phyloP scores from a whole-genome alignment of 2,888 invertebrate genomes.

The Pseudococcus longispinus region DNA sequence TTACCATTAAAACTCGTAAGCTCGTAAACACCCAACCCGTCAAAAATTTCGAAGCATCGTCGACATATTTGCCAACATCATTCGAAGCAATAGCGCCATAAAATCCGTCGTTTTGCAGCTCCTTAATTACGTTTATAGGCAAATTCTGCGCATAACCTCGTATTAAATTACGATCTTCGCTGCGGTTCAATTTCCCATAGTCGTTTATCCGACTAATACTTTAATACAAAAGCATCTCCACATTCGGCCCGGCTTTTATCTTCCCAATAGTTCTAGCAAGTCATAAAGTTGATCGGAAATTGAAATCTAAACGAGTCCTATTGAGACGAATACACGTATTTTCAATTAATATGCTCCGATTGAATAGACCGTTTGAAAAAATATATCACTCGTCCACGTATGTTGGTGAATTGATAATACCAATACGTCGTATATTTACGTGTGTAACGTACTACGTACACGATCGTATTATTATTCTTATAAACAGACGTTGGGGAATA shows the following conservation, averaged over 20 bases:
- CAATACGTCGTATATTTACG: no score
- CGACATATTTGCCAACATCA: background rate
- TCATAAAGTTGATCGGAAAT: conserved; percentile 18
- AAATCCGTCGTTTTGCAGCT: background rate
- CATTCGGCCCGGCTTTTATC: background rate
- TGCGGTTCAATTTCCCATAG: conserved; percentile 19
- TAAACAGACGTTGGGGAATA: background rate
- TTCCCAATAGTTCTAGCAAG: background rate
- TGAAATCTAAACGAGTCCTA: conserved; percentile 15
- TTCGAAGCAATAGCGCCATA: background rate
- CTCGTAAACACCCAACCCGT: background rate
- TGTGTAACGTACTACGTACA: no score
- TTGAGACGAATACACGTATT: background rate
- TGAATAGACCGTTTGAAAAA: conserved; percentile 5
- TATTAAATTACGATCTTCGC: conserved; percentile 4
- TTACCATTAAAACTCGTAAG: background rate
- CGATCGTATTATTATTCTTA: background rate
- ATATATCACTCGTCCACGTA: background rate
- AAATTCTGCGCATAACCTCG: conserved; percentile 10
- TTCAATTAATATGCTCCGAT: conserved; percentile 18
- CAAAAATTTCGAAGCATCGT: background rate
- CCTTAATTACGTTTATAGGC: background rate
- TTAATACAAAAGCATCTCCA: background rate
- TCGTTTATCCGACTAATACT: background rate
- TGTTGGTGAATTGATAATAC: background rate